Evolutionary conservation across 1,140 invertebrate genomes (phyloP), one percentile per base, ranked within the genome.

Genomic region (Reticulitermes speratus): DNA sequence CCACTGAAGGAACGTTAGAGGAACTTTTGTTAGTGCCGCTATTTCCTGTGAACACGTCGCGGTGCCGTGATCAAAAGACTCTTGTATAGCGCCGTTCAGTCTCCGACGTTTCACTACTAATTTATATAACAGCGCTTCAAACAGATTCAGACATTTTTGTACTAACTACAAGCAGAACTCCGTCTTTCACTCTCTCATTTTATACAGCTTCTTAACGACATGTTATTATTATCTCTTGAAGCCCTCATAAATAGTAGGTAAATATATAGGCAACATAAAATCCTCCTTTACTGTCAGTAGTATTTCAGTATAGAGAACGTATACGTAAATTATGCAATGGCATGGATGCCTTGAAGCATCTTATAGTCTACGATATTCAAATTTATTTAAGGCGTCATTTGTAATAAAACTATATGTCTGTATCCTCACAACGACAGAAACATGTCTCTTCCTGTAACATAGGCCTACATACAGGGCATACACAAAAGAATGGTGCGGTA

Each of bases 91-190:
- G 65, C 25, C 16, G n/a, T 14, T 30, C 25, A 12, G 65, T 75
- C 65, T 75, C n/a, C 65, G 7, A 75, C 30, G 65, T 75, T 75
- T 75, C 25, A 30, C 65, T 30, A 30, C 8, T 75, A 75, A 75
- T 75, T 75, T 30, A 75, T 75, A 75, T 30, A 75, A n/a, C 65
- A 6, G 25, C 65, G 9, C n/a, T 25, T 75, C 65, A 75, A n/a
- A 75, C 65, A 75, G 65, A 75, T n/a, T 75, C 65, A 75, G n/a
- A 75, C 65, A 30, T 30, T 75, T 75, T 75, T 75, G 65, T 75
- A n/a, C n/a, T 30, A 30, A 14, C n/a, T 75, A 75, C n/a, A 75
- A 25, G 9, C 25, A 12, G 2, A 25, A 30, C 25, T 30, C 65
- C n/a, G 25, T n/a, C 25, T 65, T 23, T n/a, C 25, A 9, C 59